Conservation (phyloP, 2,113 vertebrate species). For the Spermophilus dauricus region DNA sequence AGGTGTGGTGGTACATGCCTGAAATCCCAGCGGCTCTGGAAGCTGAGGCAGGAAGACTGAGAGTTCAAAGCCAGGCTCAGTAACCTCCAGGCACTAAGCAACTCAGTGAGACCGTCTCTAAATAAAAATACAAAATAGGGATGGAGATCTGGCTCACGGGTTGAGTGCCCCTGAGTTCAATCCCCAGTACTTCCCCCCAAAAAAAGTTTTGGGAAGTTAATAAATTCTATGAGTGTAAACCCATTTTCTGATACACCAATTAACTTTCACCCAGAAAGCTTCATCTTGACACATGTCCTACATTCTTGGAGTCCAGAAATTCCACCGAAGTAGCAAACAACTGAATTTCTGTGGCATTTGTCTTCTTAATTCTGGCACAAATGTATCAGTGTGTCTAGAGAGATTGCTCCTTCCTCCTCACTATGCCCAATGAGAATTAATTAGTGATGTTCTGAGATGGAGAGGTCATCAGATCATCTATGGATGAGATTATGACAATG, state of each 20-base stretch:
- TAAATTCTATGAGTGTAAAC: neutral
- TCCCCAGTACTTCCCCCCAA: too few species aligned
- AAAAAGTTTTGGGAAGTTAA: neutral
- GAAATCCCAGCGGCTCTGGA: too few species aligned
- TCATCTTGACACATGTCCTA: neutral
- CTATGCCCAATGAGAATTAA: neutral
- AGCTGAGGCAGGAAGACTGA: too few species aligned
- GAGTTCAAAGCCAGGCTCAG: too few species aligned
- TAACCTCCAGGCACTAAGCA: too few species aligned
- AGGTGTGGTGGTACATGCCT: too few species aligned
- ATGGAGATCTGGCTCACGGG: too few species aligned
- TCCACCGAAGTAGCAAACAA: neutral
- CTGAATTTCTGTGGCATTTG: neutral
- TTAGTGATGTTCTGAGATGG: neutral
- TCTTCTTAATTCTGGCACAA: neutral
- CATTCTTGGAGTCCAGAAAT: neutral
- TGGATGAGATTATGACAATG: neutral
- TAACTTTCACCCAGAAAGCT: neutral
- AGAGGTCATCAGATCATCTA: neutral
- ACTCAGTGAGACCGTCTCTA: too few species aligned
- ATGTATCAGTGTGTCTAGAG: neutral
- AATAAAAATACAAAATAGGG: too few species aligned
- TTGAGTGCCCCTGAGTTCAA: too few species aligned
- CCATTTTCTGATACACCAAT: neutral
- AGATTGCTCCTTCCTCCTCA: neutral